phyloP scores from a whole-genome alignment of 2,888 invertebrate species.

The Epirrhoe tristata region DNA sequence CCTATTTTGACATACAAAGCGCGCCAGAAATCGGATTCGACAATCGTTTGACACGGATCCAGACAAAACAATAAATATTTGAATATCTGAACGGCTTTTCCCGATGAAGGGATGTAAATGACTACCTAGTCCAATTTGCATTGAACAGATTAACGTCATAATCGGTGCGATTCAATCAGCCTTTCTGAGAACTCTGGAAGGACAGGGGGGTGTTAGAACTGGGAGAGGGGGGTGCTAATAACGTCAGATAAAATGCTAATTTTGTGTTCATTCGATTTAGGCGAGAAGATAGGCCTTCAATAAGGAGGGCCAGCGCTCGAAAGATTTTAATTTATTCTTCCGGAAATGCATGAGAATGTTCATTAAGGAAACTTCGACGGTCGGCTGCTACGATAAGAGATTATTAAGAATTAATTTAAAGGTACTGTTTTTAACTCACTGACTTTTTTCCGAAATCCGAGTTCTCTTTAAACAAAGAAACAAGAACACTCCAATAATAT shows the following conservation, averaged over 20 bases:
- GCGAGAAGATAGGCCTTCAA: slow-evolving; percentile 64
- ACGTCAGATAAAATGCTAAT: slow-evolving; percentile 84
- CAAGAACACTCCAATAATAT: neutral
- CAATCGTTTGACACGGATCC: slow-evolving; percentile 48
- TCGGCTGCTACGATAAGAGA: slow-evolving; percentile 33
- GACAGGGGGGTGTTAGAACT: slow-evolving; percentile 54
- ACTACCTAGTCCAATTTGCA: slow-evolving; percentile 83
- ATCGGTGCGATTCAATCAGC: slow-evolving; percentile 83
- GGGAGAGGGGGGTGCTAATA: slow-evolving; percentile 68
- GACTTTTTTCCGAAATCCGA: neutral
- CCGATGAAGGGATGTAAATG: slow-evolving; percentile 83
- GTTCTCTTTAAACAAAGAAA: slow-evolving; percentile 1
- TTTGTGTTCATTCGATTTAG: slow-evolving; percentile 84
- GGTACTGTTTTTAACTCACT: neutral
- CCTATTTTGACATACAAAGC: slow-evolving; percentile 38
- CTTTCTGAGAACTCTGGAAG: slow-evolving; percentile 73
- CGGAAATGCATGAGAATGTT: slow-evolving; percentile 46
- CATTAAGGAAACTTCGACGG: slow-evolving; percentile 41
- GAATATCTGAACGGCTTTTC: slow-evolving; percentile 78
- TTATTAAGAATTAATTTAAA: slow-evolving; percentile 34
- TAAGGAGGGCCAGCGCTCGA: slow-evolving; percentile 39
- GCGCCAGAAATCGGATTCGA: slow-evolving; percentile 46
- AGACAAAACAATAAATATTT: slow-evolving; percentile 75
- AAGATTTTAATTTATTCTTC: slow-evolving; percentile 46
- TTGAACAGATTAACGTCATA: slow-evolving; percentile 85